Conservation (phyloP, 1,140 invertebrate species). For the Tribolium castaneum region DNA sequence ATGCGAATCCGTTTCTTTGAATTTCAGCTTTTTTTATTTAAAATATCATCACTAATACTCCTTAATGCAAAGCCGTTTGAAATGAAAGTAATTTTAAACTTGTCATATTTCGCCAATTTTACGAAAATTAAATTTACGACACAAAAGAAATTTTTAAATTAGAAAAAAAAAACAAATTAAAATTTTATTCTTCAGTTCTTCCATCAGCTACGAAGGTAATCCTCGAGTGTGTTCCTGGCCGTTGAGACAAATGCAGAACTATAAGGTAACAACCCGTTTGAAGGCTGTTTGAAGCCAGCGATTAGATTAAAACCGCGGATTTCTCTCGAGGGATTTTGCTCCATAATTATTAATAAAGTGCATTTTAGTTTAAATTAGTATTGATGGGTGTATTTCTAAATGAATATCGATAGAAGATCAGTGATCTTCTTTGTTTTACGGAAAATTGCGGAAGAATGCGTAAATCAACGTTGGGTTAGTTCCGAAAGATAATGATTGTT, state of each 20-base stretch:
- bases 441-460: neutral
- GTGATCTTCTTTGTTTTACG: too few species aligned
- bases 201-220: too few species aligned
- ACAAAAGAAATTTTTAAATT: neutral
- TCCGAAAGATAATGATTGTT: conserved; percentile 10
- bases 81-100: conserved; percentile 21
- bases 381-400: too few species aligned
- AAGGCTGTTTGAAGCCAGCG: neutral
- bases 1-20: conserved; percentile 7
- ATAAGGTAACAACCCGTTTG: conserved; percentile 6
- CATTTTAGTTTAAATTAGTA: neutral
- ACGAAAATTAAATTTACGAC: conserved; percentile 22
- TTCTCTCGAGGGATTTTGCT: neutral
- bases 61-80: conserved; percentile 12
- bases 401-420: too few species aligned
- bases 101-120: conserved; percentile 9
- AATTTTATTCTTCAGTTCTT: neutral
- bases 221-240: neutral
- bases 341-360: neutral
- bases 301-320: conserved; percentile 1
- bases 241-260: neutral
- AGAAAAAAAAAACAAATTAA: neutral
- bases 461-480: neutral
- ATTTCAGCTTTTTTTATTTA: conserved; percentile 19
- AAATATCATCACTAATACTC: conserved; percentile 11